phyloP scores from a whole-genome alignment of 2,888 invertebrate genomes.

The Hydriomena furcata region DNA sequence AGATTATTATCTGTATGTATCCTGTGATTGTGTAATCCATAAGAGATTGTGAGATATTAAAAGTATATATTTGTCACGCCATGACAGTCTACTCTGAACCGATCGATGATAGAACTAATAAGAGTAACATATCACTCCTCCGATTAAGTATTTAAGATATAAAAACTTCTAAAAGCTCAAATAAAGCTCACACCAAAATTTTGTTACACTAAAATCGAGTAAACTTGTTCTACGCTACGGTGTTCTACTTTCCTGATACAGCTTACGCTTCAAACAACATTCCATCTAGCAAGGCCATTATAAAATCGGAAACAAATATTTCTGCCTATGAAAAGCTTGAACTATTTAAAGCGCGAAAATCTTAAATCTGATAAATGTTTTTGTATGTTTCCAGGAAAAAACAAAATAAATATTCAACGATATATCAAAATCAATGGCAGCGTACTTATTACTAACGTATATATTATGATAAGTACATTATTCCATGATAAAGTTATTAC shows the following conservation, averaged over 20 bases:
- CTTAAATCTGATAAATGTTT: background rate
- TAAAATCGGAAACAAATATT: slow-evolving; percentile 21
- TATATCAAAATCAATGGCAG: too few relatives aligned
- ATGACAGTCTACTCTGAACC: too few relatives aligned
- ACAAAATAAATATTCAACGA: too few relatives aligned
- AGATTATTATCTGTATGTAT: background rate
- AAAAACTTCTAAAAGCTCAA: background rate
- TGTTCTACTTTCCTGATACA: slow-evolving; percentile 27
- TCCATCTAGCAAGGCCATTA: slow-evolving; percentile 26
- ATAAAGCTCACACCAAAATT: slow-evolving; percentile 3
- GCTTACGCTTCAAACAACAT: slow-evolving; percentile 26
- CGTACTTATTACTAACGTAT: too few relatives aligned
- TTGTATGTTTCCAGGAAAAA: too few relatives aligned
- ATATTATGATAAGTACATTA: too few relatives aligned
- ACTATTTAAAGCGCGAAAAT: background rate
- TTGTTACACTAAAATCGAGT: slow-evolving; percentile 8
- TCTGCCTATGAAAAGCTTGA: background rate
- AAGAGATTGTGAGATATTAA: too few relatives aligned
- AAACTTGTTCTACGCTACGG: slow-evolving; percentile 25
- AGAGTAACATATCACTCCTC: too few relatives aligned
- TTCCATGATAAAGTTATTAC: too few relatives aligned
- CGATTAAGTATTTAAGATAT: background rate
- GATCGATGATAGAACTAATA: too few relatives aligned
- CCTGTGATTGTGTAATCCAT: background rate
- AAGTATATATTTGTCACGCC: too few relatives aligned